Evolutionary conservation across 2,888 invertebrate genomes (phyloP), one percentile per base, ranked within the genome.

Genomic region (Ischnura elegans): DNA sequence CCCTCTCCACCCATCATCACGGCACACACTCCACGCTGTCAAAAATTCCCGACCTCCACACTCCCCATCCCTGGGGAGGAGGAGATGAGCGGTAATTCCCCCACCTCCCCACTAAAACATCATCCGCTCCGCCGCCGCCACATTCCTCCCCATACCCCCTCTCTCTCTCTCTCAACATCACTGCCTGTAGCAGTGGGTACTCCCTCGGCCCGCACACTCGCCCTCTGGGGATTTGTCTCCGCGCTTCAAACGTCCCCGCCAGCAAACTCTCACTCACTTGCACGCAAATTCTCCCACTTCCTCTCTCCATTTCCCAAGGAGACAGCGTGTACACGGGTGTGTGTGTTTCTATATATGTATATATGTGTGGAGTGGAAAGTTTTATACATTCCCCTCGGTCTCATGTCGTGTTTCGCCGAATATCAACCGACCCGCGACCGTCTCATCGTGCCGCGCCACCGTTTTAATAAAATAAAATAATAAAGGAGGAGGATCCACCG

Each of bases 331-430:
- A 36, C 29, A 36, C 13, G 76, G 36, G 76, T 6, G 76, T 16
- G 51, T 29, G 36, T 13, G 36, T n/a, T n/a, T n/a, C n/a, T n/a
- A n/a, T n/a, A n/a, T n/a, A n/a, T n/a, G n/a, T n/a, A n/a, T n/a
- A n/a, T n/a, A n/a, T n/a, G 42, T 55, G 51, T 5, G 19, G 87
- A 87, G 61, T 42, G 61, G 61, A 61, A 61, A 90, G 61, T 90
- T 90, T 90, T 61, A 90, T 42, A 43, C 90, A 90, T 61, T 90
- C 90, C 90, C 90, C 66, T 61, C 90, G 90, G 90, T 61, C n/a
- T n/a, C 90, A 43, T 90, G 90, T 90, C 76, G 76, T 76, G 76
- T 76, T 76, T 76, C 76, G 76, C 36, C 16, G 36, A 36, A 76
- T 43, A 45, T n/a, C 43, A 86, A 86, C n/a, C 45, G 86, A 45